Percentiles rank a stretch among this genome's conserved stretches.
phyloP scores from a whole-genome alignment of 2,888 invertebrate genomes.

The Oscheius sp. region DNA sequence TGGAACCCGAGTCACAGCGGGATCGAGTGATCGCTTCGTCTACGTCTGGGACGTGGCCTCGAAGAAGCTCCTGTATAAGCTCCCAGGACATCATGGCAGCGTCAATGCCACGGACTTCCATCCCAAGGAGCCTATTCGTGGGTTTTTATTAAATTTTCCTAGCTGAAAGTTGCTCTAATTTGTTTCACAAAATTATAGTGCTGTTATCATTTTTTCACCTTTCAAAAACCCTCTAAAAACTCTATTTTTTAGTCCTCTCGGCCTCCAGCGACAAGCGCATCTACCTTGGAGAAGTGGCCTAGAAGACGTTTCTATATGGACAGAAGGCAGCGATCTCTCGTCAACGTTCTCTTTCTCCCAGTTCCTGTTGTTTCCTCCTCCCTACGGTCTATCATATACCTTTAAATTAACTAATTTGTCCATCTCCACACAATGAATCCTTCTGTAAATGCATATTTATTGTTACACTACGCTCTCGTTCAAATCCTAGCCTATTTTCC shows the following conservation, averaged over 20 bases:
- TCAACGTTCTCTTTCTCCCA: no score
- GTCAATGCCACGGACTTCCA: conserved; percentile 97
- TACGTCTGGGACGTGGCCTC: conserved; percentile 97
- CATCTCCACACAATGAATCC: no score
- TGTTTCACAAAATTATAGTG: no score
- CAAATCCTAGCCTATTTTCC: no score
- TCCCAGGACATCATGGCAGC: conserved; percentile 97
- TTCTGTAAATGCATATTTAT: no score
- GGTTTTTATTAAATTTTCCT: conserved; percentile 60
- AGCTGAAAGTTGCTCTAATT: conserved; percentile 6
- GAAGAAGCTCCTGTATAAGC: conserved; percentile 89
- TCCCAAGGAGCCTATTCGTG: conserved; percentile 88
- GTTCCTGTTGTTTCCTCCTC: no score
- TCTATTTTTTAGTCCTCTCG: conserved; percentile 82
- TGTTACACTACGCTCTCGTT: no score
- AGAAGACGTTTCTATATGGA: background rate
- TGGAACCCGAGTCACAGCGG: conserved; percentile 89
- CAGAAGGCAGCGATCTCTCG: no score
- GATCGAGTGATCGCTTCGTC: conserved; percentile 89
- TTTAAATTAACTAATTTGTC: no score
- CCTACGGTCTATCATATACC: no score
- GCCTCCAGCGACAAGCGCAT: conserved; percentile 94
- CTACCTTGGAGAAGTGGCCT: conserved; percentile 90
- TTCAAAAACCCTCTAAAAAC: no score
- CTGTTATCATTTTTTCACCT: no score